Evolutionary conservation across 2,113 vertebrate genomes (phyloP), one percentile per base, ranked within the genome.

Genomic region (Toxostoma redivivum): DNA sequence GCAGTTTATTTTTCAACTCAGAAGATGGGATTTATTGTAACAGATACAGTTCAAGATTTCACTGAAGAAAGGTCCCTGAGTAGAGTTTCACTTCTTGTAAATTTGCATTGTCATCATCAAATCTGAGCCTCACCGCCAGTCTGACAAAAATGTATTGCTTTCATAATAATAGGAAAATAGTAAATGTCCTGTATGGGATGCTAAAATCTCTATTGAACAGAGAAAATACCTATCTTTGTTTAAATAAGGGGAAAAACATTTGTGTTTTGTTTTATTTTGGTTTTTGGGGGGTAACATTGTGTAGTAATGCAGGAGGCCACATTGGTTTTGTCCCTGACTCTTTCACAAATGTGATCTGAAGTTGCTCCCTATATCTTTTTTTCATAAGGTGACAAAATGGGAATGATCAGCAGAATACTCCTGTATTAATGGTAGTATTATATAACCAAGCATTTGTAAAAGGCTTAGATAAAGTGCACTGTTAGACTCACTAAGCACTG

Each of bases 1-100:
- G 54, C 44, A 93, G 47, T 83, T 88, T 77, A 83, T 88, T 96
- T 95, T 92, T 83, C 62, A 81, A 15, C 90, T 82, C 62, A 88
- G 74, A 66, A 93, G 44, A 23, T 88, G 12, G 20, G 30, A 40
- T 92, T 90, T 93, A 51, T 70, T 94, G 54, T 58, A 91, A 65
- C 56, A 73, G 74, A 66, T 74, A 37, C 37, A 81, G 37, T 92
- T 89, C 69, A 61, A 70, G 20, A 30, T 50, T 91, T 77, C 72
- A 51, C 56, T 13, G 0, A 70, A 92, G 44, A 94, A 89, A 76
- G 5, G 15, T 10, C 72, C 25, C 57, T 61, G 33, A 88, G 61
- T 35, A 38, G 50, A 88, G 65, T 60, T 86, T 64, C 45, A 28
- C 18, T 78, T 64, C 31, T 48, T 62, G 22, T 23, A 53, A 89